Conservation (phyloP, 2,888 invertebrate genomes). For the Cylindroiulus punctatus region DNA sequence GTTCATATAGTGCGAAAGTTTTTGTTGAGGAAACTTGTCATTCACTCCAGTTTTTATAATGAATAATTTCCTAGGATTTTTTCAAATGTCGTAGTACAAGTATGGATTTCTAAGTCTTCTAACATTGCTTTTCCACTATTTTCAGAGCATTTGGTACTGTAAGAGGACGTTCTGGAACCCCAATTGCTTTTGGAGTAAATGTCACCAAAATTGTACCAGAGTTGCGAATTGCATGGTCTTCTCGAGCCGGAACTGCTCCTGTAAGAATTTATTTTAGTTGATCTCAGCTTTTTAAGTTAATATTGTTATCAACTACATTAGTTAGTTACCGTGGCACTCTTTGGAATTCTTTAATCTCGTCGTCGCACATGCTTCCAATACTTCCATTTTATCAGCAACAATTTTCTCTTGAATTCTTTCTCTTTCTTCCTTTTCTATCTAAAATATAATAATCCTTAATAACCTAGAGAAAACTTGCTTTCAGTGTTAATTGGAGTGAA, state of each 20-base stretch:
- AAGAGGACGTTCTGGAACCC: not conserved
- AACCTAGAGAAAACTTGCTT: not conserved
- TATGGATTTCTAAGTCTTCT: not conserved
- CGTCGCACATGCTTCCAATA: not conserved
- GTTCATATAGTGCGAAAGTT: no score
- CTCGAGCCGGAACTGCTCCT: not conserved
- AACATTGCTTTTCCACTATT: slow-evolving; percentile 11
- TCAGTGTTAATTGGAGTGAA: not conserved
- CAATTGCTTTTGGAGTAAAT: not conserved
- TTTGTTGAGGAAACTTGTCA: no score
- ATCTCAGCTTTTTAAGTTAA: not conserved
- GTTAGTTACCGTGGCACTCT: not conserved
- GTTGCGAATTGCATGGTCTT: slow-evolving; percentile 22
- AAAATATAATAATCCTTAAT: not conserved
- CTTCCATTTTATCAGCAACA: slow-evolving; percentile 44
- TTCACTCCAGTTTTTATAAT: not conserved
- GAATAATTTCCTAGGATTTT: not conserved
- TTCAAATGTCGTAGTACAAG: not conserved
- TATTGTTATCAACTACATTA: not conserved
- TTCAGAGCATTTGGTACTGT: not conserved
- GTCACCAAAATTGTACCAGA: slow-evolving; percentile 40
- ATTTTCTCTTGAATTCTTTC: slow-evolving; percentile 47
- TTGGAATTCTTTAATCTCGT: not conserved
- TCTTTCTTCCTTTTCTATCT: slow-evolving; percentile 51
- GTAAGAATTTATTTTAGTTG: not conserved